These are phyloP conservation scores for Gnatocerus cornutus DNA, from an alignment of 2,888 invertebrate species.

Conservation along the genomic window DNA sequence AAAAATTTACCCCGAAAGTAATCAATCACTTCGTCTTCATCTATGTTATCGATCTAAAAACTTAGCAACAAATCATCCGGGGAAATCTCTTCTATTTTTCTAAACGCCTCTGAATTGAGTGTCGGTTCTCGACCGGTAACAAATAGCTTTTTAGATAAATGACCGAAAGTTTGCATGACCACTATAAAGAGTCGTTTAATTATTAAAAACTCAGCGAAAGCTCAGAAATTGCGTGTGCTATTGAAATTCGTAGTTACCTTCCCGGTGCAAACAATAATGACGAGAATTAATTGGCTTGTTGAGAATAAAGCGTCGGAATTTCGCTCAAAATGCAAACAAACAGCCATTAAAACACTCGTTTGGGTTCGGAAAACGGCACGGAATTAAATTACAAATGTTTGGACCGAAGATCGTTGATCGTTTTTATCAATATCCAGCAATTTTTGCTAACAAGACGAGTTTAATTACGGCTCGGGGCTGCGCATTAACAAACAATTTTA, in stretches of 20 bases:
- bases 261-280: too few relatives aligned
- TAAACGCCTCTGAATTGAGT: slow-evolving; percentile 38
- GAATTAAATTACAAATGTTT: slow-evolving; percentile 28
- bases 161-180: slow-evolving; percentile 29
- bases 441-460: background rate
- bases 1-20: slow-evolving; percentile 6
- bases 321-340: slow-evolving; percentile 27
- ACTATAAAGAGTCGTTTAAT: slow-evolving; percentile 10
- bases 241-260: too few relatives aligned
- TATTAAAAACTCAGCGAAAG: background rate
- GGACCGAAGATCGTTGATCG: background rate
- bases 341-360: slow-evolving; percentile 30
- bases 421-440: background rate
- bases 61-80: slow-evolving; percentile 38
- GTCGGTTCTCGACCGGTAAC: slow-evolving; percentile 25
- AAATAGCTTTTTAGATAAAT: slow-evolving; percentile 38
- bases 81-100: slow-evolving; percentile 32
- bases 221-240: too few relatives aligned
- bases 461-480: slow-evolving; percentile 4
- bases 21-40: slow-evolving; percentile 44
- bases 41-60: slow-evolving; percentile 36
- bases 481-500: slow-evolving; percentile 25
- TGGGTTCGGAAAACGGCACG: slow-evolving; percentile 10
- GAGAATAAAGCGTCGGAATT: slow-evolving; percentile 24
- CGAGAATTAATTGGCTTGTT: slow-evolving; percentile 27